Percentiles rank a stretch among this genome's conserved stretches.
phyloP scores from a whole-genome alignment of 1,140 invertebrate species.

The Nixonia krombeini region DNA sequence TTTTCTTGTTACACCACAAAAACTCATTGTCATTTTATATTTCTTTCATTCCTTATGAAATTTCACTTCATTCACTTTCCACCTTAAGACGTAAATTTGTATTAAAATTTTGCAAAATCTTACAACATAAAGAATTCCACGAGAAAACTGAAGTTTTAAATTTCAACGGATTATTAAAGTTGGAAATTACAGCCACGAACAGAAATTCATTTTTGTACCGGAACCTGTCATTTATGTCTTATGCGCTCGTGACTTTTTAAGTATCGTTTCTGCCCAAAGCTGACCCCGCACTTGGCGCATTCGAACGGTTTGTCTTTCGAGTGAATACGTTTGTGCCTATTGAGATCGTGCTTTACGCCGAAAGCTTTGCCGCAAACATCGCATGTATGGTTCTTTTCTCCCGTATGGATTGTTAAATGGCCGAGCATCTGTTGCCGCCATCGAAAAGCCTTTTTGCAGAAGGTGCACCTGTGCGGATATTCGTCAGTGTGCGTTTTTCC shows the following conservation, averaged over 20 bases:
- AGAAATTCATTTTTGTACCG: no score
- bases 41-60: no score
- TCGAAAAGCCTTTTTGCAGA: constrained; percentile 70
- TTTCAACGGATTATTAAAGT: no score
- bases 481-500: constrained; percentile 70
- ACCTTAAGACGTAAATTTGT: no score
- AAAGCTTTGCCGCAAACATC: constrained; percentile 72
- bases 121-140: no score
- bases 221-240: constrained; percentile 35
- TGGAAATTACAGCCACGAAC: no score
- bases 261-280: constrained; percentile 74
- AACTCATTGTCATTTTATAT: no score
- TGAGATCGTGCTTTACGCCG: constrained; percentile 70
- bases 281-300: constrained; percentile 71
- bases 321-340: constrained; percentile 71
- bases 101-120: no score
- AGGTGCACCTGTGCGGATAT: constrained; percentile 68
- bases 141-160: no score
- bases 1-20: no score
- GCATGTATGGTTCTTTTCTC: constrained; percentile 70
- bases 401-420: constrained; percentile 70
- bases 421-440: constrained; percentile 69
- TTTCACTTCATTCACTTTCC: no score
- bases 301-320: constrained; percentile 72
- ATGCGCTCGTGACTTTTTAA: constrained; percentile 69